These are phyloP conservation scores for Tachypleus tridentatus DNA, from an alignment of 1,140 invertebrate genomes.

Conservation along the genomic window DNA sequence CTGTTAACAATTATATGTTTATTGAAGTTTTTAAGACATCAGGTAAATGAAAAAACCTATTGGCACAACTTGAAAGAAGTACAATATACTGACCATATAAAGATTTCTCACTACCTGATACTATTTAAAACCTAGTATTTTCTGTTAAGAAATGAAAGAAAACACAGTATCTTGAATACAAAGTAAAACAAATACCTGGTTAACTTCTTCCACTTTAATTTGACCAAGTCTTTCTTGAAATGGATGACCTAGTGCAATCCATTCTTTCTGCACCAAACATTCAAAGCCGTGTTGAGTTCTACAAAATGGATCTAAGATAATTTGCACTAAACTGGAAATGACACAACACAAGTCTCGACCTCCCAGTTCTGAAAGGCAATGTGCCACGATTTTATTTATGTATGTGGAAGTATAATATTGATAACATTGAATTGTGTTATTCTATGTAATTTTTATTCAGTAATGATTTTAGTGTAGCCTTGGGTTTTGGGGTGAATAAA, in stretches of 20 bases:
- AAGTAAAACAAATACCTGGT: conserved; percentile 27
- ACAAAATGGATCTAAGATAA: conserved; percentile 71
- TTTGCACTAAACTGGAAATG: conserved; percentile 71
- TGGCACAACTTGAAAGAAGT: too few species aligned
- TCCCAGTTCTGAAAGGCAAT: conserved; percentile 42
- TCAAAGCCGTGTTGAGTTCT: conserved; percentile 78
- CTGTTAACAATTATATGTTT: too few species aligned
- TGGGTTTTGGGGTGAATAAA: conserved; percentile 16
- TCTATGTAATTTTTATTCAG: conserved; percentile 3
- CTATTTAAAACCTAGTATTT: too few species aligned
- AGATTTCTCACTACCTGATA: too few species aligned
- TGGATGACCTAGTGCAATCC: conserved; percentile 80
- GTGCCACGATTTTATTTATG: background rate
- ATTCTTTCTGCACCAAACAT: conserved; percentile 83
- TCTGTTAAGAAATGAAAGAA: too few species aligned
- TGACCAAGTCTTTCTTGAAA: conserved; percentile 61
- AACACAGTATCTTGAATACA: background rate
- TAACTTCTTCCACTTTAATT: conserved; percentile 33
- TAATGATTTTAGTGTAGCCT: background rate
- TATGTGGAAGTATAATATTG: background rate
- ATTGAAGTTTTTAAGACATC: too few species aligned
- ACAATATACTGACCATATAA: too few species aligned
- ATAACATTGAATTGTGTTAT: conserved; percentile 6
- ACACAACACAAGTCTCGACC: conserved; percentile 80
- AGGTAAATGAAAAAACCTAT: too few species aligned